phyloP scores from a whole-genome alignment of 2,888 invertebrate species.

The Dichetophora obliterata region DNA sequence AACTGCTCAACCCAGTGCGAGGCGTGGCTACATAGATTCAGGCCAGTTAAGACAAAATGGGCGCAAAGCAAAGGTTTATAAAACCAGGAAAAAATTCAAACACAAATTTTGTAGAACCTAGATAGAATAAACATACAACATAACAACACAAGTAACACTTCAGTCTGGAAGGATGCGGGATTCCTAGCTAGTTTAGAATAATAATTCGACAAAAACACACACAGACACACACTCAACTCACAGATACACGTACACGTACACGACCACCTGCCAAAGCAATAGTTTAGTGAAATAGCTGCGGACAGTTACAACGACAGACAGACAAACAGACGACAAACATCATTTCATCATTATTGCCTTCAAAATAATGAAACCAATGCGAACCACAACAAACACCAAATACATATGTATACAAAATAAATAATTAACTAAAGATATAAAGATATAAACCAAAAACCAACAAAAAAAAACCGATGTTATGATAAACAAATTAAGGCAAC shows the following conservation, averaged over 20 bases:
- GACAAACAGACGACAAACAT: conserved; percentile 15
- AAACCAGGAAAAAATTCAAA: background rate
- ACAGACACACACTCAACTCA: background rate
- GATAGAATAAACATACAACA: background rate
- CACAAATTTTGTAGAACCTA: background rate
- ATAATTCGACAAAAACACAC: background rate
- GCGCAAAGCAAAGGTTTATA: too few species aligned
- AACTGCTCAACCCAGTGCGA: too few species aligned
- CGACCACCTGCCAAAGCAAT: background rate
- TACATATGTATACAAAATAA: conserved; percentile 39
- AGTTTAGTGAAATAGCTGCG: background rate
- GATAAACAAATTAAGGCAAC: conserved; percentile 23
- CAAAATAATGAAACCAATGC: conserved; percentile 35
- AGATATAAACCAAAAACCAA: background rate
- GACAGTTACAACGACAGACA: background rate
- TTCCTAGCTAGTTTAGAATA: background rate
- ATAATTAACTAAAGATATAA: conserved; percentile 17
- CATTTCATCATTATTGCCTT: conserved; percentile 39
- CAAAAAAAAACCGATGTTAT: background rate
- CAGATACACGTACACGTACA: conserved; percentile 9
- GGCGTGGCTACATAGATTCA: too few species aligned
- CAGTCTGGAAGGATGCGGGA: background rate
- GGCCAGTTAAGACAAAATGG: background rate
- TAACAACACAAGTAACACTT: background rate
- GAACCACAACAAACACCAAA: conserved; percentile 41